Evolutionary conservation across 2,888 invertebrate genomes (phyloP), one percentile per base, ranked within the genome.

Genomic region (Monopis laevigella): DNA sequence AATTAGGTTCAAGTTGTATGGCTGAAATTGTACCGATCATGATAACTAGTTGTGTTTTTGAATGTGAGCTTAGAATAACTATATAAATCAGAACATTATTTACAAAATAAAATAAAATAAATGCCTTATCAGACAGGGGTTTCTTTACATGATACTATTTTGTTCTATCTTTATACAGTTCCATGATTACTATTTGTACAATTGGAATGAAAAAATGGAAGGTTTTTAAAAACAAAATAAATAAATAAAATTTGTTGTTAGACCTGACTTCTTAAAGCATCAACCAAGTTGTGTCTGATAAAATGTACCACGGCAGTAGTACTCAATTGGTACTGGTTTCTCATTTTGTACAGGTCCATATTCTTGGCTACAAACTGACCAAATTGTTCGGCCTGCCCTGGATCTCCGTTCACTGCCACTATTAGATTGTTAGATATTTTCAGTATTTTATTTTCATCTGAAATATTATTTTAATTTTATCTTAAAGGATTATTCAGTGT

Each of bases 361-460:
- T 98, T 99, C 69, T 96, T 96, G 5, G 89, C 86, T 49, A 98
- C 91, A 64, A 92, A 99, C 66, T 99, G 97, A 0, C 94, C 89
- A 72, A 98, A 97, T 67, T 98, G 97, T 1, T 86, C 87, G 0
- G 93, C 89, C 61, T 98, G 98, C 0, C 96, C 98, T 0, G 90
- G 75, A 57, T 96, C 95, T 0, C 99, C 99, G 50, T 88, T 87
- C 35, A 94, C 88, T 1, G 92, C 92, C 88, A 99, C 91, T 43
- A 96, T 72, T 43, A 97, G 72, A 35, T 88, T 87, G 46, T 93
- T 86, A 8, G 93, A 90, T 40, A 99, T 77, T 60, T 90, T 86
- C 61, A 90, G 87, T 50, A 97, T 87, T 69, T 99, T 99, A 55
- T 93, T 88, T 58, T 92, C 91, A 72, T 98, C 98, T 98, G 60